Evolutionary conservation across 2,113 vertebrate genomes (phyloP).

Genomic region (Erythrocercus mccallii): DNA sequence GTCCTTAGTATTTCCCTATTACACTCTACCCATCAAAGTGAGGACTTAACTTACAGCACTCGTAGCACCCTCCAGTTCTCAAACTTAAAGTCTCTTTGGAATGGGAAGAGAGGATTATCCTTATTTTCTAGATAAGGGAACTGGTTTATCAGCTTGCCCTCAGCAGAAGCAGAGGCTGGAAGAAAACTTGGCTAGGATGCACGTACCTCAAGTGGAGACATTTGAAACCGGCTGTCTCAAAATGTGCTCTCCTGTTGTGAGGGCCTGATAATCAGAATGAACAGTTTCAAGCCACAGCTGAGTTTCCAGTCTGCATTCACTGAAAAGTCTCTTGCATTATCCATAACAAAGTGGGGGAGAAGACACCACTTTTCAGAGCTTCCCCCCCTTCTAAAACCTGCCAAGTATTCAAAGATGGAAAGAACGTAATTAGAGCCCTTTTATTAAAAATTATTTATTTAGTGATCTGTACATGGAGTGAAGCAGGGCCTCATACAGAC

Average conservation of each 20-base stretch:
- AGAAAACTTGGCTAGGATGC: neutral
- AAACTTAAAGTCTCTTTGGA: neutral
- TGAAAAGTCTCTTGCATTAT: neutral
- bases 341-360: neutral
- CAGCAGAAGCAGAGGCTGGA: neutral
- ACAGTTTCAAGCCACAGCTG: neutral
- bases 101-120: constrained; percentile 15
- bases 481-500: constrained; percentile 79
- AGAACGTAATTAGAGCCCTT: neutral
- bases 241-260: neutral
- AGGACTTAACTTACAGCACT: constrained; percentile 14
- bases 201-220: neutral
- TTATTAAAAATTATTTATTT: constrained; percentile 86
- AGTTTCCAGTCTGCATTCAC: neutral
- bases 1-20: neutral
- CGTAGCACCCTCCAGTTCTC: neutral
- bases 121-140: constrained; percentile 32
- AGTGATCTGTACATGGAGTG: constrained; percentile 84
- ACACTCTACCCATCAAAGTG: neutral
- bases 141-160: constrained; percentile 32
- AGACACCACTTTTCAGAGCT: neutral
- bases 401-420: neutral
- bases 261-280: neutral
- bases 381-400: neutral
- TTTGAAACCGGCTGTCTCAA: neutral